phyloP scores from a whole-genome alignment of 2,113 vertebrate genomes.

The human (Homo sapiens) region DNA sequence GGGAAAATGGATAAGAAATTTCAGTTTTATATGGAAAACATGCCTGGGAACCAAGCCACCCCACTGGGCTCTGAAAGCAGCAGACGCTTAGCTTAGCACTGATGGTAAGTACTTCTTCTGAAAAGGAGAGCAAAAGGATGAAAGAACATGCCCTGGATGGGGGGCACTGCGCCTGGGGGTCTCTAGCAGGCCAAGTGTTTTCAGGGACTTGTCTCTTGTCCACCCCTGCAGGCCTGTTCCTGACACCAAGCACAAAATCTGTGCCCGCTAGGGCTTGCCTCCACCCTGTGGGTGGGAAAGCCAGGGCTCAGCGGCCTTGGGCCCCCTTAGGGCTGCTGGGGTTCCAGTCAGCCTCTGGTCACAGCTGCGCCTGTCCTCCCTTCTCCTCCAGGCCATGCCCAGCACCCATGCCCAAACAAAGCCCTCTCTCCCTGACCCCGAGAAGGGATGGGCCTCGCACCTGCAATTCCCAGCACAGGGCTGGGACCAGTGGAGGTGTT shows the following conservation, averaged over 20 bases:
- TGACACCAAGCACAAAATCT: not conserved
- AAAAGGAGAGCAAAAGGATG: not conserved
- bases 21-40: not conserved
- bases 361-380: not conserved
- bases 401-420: not conserved
- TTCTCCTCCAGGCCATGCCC: not conserved
- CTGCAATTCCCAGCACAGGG: not conserved
- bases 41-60: not conserved
- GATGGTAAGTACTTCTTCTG: not conserved
- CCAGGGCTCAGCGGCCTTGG: not conserved
- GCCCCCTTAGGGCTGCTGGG: too few species aligned
- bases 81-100: not conserved
- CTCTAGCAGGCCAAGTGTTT: not conserved
- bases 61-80: not conserved
- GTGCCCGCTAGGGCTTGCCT: not conserved
- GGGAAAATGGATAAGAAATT: not conserved
- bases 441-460: not conserved
- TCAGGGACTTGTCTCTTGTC: too few species aligned
- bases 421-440: not conserved
- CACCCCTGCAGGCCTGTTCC: not conserved
- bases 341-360: not conserved
- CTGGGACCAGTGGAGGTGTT: not conserved
- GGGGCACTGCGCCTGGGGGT: too few species aligned
- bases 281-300: not conserved
- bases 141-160: rapidly evolving